These are phyloP conservation scores for Simalia tracyae DNA, from an alignment of 2,797 vertebrate genomes.

Conservation along the genomic window DNA sequence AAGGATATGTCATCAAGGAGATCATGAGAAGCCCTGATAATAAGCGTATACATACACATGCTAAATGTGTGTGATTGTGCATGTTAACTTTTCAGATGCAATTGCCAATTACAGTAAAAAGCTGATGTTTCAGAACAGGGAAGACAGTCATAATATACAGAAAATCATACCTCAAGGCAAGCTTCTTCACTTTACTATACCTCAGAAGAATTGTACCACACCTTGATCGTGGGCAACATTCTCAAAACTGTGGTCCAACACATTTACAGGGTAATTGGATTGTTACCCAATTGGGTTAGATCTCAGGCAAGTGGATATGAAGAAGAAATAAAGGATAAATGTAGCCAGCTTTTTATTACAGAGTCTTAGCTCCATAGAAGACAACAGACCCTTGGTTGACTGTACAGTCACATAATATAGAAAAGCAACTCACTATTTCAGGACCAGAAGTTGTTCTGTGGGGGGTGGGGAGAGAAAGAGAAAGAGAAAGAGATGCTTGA, in stretches of 20 bases:
- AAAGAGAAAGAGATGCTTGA: neutral
- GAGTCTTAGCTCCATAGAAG: neutral
- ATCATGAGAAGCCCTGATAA: neutral
- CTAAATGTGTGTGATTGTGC: conserved; percentile 39
- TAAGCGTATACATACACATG: neutral
- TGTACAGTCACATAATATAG: neutral
- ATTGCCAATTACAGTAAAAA: conserved; percentile 48
- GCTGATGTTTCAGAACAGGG: conserved; percentile 59
- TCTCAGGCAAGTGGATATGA: neutral
- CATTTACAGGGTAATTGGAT: neutral
- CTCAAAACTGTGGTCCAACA: neutral
- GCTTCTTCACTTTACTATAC: neutral
- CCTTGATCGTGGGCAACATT: neutral
- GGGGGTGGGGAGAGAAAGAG: neutral
- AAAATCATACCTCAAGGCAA: neutral
- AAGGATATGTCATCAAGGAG: neutral
- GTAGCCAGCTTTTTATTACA: neutral
- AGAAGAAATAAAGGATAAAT: neutral
- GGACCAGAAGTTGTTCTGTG: neutral
- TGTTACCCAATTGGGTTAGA: neutral
- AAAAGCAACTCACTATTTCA: neutral
- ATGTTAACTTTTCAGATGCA: conserved; percentile 56
- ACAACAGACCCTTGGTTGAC: neutral
- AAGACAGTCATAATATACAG: conserved; percentile 12
- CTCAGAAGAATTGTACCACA: neutral